Evolutionary conservation across 2,888 invertebrate species (phyloP).

Genomic region (Athrips mouffetella): DNA sequence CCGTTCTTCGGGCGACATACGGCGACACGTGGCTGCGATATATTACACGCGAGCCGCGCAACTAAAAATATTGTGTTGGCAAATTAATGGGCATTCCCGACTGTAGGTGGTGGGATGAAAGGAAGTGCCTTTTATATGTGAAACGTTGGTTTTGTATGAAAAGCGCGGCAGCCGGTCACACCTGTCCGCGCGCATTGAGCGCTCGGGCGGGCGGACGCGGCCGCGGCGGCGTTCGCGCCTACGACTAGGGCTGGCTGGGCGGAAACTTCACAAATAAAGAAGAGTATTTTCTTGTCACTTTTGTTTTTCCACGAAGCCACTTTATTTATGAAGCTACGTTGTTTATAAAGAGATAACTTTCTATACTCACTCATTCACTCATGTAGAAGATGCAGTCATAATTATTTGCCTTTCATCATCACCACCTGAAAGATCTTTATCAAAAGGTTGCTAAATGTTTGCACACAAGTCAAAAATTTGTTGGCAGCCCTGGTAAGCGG

Average conservation of each 20-base stretch:
- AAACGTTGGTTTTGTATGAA: slow-evolving; percentile 76
- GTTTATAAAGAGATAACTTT: too few species aligned
- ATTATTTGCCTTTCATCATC: too few species aligned
- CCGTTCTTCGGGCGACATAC: slow-evolving; percentile 74
- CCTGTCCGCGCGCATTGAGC: slow-evolving; percentile 65
- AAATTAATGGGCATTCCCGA: slow-evolving; percentile 79
- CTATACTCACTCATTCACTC: too few species aligned
- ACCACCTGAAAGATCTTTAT: too few species aligned
- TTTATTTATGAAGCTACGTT: too few species aligned
- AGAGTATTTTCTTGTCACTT: too few species aligned
- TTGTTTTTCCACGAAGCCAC: too few species aligned
- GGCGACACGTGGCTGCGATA: slow-evolving; percentile 77
- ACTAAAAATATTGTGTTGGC: slow-evolving; percentile 80
- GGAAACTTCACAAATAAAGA: too few species aligned
- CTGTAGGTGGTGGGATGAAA: slow-evolving; percentile 76
- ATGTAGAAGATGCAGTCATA: too few species aligned
- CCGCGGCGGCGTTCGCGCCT: slow-evolving; percentile 22
- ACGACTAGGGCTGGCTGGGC: slow-evolving; percentile 24
- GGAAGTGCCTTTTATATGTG: slow-evolving; percentile 78
- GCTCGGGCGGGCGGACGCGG: slow-evolving; percentile 29
- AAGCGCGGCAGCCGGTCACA: slow-evolving; percentile 74
- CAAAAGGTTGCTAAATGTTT: too few species aligned
- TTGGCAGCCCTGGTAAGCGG: slow-evolving; percentile 57
- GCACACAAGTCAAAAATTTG: too few species aligned
- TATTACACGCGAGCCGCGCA: slow-evolving; percentile 76